Conservation (phyloP, 2,797 vertebrate species). For the Xenops minutus region DNA sequence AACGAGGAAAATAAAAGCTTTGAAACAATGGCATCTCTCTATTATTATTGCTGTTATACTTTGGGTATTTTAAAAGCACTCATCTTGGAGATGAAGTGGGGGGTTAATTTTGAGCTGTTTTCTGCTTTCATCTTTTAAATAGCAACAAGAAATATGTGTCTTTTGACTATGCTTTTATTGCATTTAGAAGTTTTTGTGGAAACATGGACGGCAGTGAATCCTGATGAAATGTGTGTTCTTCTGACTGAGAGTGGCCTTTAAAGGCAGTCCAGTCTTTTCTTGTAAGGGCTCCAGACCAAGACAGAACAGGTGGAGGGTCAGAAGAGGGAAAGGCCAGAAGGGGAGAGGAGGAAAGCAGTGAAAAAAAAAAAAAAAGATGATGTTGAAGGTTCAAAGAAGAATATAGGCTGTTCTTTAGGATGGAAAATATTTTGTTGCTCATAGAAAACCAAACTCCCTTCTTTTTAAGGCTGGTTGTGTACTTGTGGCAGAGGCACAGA, state of each 20-base stretch:
- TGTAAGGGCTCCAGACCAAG: neutral
- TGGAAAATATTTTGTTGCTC: neutral
- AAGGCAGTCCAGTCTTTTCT: neutral
- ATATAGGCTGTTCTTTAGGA: neutral
- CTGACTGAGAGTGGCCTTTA: neutral
- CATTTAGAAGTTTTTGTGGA: neutral
- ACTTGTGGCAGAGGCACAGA: neutral
- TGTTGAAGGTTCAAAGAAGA: neutral
- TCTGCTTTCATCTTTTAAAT: slow-evolving; percentile 6
- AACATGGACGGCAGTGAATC: neutral
- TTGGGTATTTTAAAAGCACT: neutral
- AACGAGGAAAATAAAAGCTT: neutral
- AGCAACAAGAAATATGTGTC: neutral
- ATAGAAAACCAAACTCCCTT: neutral
- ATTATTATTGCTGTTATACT: neutral
- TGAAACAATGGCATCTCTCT: slow-evolving; percentile 8
- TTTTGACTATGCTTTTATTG: neutral
- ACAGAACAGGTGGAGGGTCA: neutral
- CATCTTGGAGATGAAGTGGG: accelerated
- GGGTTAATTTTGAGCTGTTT: neutral
- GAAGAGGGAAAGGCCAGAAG: neutral
- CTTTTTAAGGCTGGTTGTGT: neutral
- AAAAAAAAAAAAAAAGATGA: neutral
- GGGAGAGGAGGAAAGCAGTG: neutral
- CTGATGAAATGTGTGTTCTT: neutral